These are phyloP conservation scores for Epinephelus lanceolatus DNA, from an alignment of 2,113 vertebrate genomes.

Conservation along the genomic window DNA sequence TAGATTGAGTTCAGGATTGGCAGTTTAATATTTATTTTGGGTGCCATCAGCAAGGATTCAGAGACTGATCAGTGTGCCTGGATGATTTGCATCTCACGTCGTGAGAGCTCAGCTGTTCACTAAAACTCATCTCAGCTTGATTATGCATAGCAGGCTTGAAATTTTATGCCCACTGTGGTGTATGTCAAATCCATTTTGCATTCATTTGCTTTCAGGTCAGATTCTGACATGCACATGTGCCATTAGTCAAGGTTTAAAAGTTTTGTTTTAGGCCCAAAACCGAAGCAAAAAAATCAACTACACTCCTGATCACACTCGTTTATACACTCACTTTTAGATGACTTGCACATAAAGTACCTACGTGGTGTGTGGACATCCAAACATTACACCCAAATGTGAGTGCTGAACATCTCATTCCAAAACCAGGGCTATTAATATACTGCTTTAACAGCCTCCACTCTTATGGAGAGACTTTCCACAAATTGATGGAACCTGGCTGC, in stretches of 20 bases:
- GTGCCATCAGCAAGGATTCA: neutral
- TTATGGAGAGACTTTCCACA: too few species aligned
- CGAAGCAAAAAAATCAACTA: neutral
- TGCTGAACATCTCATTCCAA: neutral
- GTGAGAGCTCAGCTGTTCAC: slow-evolving; percentile 47
- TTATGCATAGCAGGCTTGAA: slow-evolving; percentile 38
- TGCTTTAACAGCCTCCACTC: too few species aligned
- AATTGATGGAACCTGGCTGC: neutral
- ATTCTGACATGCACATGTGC: slow-evolving; percentile 14
- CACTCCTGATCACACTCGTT: neutral
- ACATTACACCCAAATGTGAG: neutral
- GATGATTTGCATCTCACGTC: slow-evolving; percentile 39
- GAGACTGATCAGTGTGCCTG: slow-evolving; percentile 1
- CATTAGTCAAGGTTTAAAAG: neutral
- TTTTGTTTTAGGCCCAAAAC: neutral
- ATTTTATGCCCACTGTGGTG: slow-evolving; percentile 25
- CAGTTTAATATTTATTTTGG: neutral
- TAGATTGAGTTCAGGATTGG: neutral
- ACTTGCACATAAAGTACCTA: neutral
- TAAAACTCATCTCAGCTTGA: slow-evolving; percentile 42
- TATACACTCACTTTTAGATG: neutral
- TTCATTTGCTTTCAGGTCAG: slow-evolving; percentile 29
- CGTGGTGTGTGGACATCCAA: neutral
- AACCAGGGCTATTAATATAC: too few species aligned
- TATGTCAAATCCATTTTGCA: slow-evolving; percentile 29